These are phyloP conservation scores for Leptarthrus brevirostris DNA, from an alignment of 2,888 invertebrate genomes.

Conservation along the genomic window DNA sequence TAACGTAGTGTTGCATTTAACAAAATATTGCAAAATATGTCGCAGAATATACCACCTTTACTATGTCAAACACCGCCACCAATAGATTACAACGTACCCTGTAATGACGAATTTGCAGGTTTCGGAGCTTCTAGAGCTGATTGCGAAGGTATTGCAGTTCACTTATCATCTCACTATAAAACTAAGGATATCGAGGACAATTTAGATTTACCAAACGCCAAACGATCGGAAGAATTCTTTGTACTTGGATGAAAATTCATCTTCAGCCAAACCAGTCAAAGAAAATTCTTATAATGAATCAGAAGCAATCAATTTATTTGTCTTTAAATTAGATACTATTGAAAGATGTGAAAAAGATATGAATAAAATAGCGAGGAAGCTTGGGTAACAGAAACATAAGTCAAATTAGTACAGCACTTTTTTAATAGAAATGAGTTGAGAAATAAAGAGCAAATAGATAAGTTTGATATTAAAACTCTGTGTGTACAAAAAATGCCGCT, in stretches of 20 bases:
- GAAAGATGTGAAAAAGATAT: neutral
- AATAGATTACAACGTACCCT: too few species aligned
- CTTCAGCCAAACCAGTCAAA: neutral
- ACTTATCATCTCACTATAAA: slow-evolving; percentile 1
- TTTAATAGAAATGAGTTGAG: neutral
- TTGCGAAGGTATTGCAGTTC: neutral
- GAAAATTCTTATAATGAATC: neutral
- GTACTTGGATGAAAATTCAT: neutral
- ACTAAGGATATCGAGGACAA: neutral
- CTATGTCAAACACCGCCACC: too few species aligned
- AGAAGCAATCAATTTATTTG: neutral
- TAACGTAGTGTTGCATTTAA: too few species aligned
- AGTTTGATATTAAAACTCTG: neutral
- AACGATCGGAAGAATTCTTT: slow-evolving; percentile 3
- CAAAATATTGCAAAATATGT: too few species aligned
- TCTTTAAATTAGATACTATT: slow-evolving; percentile 2
- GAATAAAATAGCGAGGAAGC: neutral
- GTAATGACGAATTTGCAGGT: too few species aligned
- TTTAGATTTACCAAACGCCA: slow-evolving; percentile 37
- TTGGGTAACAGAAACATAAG: neutral
- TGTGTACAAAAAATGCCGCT: slow-evolving; percentile 40
- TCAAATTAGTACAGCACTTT: neutral
- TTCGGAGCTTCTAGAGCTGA: too few species aligned
- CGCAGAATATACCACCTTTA: too few species aligned
- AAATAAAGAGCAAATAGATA: too few species aligned